These are phyloP conservation scores for Parelbella ahira DNA, from an alignment of 2,888 invertebrate species.

Conservation along the genomic window DNA sequence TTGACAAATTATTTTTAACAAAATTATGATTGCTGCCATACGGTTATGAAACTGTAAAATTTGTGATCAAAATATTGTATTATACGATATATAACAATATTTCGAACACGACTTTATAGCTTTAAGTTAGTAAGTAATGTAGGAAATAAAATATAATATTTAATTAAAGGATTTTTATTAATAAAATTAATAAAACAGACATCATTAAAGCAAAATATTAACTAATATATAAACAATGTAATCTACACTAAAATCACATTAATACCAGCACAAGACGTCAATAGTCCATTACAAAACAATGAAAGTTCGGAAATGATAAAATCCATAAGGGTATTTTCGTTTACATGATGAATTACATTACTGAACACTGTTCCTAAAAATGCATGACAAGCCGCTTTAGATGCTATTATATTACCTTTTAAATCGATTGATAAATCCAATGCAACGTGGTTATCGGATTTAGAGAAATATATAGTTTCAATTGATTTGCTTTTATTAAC, in stretches of 20 bases:
- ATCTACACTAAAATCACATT: constrained; percentile 57
- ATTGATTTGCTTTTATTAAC: too few species aligned
- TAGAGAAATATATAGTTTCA: too few species aligned
- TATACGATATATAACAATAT: constrained; percentile 44
- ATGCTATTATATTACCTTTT: constrained; percentile 64
- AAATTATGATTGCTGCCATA: constrained; percentile 51
- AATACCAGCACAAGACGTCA: constrained; percentile 64
- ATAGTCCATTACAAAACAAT: constrained; percentile 65
- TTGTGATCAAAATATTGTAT: constrained; percentile 71
- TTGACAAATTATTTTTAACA: constrained; percentile 33
- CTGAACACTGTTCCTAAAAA: constrained; percentile 64
- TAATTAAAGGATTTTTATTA: constrained; percentile 32
- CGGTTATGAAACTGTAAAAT: constrained; percentile 40
- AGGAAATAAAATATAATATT: constrained; percentile 42
- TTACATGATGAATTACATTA: constrained; percentile 46
- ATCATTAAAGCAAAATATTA: constrained; percentile 28
- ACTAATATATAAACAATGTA: constrained; percentile 34
- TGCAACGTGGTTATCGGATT: too few species aligned
- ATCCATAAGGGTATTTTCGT: constrained; percentile 52
- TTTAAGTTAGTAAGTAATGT: constrained; percentile 29
- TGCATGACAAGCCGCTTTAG: constrained; percentile 61
- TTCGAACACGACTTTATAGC: constrained; percentile 63
- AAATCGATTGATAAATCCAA: constrained; percentile 55
- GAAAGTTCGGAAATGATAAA: constrained; percentile 63
- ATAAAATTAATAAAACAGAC: constrained; percentile 25